Percentiles rank a stretch among this genome's conserved stretches.
Conservation (phyloP, 1,140 invertebrate species). For the Littorina saxatilis region DNA sequence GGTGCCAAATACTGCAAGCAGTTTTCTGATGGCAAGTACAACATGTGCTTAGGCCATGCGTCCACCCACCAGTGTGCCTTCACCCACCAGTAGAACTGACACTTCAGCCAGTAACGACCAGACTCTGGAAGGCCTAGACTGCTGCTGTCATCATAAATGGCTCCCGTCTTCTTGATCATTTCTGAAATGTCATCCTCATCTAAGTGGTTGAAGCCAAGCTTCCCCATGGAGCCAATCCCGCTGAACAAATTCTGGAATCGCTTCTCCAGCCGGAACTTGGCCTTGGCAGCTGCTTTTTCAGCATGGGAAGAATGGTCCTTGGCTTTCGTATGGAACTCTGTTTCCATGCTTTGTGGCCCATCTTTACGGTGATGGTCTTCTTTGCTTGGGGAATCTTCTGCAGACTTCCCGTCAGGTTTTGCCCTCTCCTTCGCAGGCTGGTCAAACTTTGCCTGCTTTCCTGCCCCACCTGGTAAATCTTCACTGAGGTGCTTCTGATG, state of each 20-base stretch:
- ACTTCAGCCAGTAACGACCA: conserved; percentile 1
- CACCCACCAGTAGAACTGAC: background rate
- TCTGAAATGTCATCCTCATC: background rate
- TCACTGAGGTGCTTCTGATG: background rate
- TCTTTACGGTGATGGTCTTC: too few species aligned
- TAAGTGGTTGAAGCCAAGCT: background rate
- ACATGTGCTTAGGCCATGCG: background rate
- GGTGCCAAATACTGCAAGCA: conserved; percentile 8
- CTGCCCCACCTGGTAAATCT: background rate
- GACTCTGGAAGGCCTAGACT: background rate
- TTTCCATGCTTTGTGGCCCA: background rate
- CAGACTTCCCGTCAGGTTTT: too few species aligned
- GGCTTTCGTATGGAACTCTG: conserved; percentile 12
- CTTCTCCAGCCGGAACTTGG: background rate
- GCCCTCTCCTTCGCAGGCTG: too few species aligned
- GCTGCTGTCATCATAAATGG: background rate
- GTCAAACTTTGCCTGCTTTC: background rate
- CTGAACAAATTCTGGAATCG: background rate
- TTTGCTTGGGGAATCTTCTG: too few species aligned
- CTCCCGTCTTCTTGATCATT: background rate
- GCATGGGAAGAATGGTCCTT: background rate
- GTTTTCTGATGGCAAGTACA: background rate
- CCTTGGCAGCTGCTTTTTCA: background rate
- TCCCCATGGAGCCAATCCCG: background rate
- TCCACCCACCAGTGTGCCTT: background rate